These are phyloP conservation scores for Oasisia sp. DNA, from an alignment of 2,888 invertebrate genomes.

Conservation along the genomic window DNA sequence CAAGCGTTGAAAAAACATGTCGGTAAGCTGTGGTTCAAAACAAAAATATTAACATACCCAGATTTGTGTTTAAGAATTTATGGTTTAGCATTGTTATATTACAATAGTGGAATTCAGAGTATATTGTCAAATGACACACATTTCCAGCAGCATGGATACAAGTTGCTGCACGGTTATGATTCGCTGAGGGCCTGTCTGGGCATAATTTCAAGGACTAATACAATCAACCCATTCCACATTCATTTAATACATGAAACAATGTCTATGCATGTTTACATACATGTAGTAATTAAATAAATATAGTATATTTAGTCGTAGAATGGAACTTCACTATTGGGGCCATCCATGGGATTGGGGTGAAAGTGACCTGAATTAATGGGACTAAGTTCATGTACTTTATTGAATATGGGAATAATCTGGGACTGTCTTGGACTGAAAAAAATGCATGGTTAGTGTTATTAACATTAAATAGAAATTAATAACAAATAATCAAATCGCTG, in stretches of 20 bases:
- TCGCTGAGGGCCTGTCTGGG: no score
- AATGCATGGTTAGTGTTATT: no score
- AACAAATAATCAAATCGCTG: background rate
- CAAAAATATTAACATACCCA: background rate
- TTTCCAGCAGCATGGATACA: background rate
- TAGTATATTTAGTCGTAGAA: background rate
- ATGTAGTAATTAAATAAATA: background rate
- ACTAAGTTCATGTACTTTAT: background rate
- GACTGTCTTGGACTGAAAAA: no score
- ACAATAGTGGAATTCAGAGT: background rate
- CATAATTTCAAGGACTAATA: background rate
- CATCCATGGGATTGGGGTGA: background rate
- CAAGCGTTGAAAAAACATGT: constrained; percentile 82
- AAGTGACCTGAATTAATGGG: no score
- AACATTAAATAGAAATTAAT: no score
- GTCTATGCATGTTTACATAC: background rate
- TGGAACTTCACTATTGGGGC: no score
- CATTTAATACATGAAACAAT: background rate
- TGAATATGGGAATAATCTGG: background rate
- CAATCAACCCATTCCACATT: background rate
- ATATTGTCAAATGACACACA: background rate
- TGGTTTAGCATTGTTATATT: no score
- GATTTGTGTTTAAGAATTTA: background rate
- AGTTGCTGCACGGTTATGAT: background rate
- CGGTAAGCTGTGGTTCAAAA: constrained; percentile 63